These are phyloP conservation scores for Acromyrmex heyeri DNA, from an alignment of 1,140 invertebrate species.

Conservation along the genomic window DNA sequence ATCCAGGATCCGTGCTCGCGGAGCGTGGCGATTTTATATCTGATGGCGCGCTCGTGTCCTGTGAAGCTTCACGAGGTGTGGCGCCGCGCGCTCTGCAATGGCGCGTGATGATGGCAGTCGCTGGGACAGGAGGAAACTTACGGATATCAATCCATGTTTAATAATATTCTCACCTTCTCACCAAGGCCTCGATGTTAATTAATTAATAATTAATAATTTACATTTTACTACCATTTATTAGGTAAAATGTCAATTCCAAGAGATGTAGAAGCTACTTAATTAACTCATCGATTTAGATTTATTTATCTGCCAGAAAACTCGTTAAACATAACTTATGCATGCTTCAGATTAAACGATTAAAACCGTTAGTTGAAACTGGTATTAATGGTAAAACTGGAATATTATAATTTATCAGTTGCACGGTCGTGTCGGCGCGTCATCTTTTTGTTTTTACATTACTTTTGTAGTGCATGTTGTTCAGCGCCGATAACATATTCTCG, in stretches of 20 bases:
- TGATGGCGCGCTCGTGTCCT: slow-evolving; percentile 61
- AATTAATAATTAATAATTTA: slow-evolving; percentile 34
- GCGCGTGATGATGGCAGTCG: slow-evolving; percentile 21
- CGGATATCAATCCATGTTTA: neutral
- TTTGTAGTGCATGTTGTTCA: slow-evolving; percentile 1
- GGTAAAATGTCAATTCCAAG: neutral
- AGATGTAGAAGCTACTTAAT: neutral
- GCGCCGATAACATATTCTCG: slow-evolving; percentile 40
- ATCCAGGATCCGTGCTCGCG: slow-evolving; percentile 47
- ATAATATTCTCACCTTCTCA: neutral
- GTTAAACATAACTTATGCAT: neutral
- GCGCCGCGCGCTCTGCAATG: slow-evolving; percentile 41
- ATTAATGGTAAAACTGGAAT: neutral
- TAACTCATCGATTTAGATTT: neutral
- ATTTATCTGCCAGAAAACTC: neutral
- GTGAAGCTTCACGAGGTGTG: slow-evolving; percentile 62
- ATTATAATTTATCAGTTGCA: slow-evolving; percentile 5
- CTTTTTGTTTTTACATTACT: neutral
- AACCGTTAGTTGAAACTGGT: slow-evolving; percentile 36
- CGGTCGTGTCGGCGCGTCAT: neutral
- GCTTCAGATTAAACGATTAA: neutral
- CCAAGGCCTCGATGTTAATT: slow-evolving; percentile 2
- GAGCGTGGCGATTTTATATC: slow-evolving; percentile 62
- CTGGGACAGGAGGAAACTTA: neutral
- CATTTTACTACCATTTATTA: neutral